phyloP scores from a whole-genome alignment of 1,140 invertebrate species.

The Micrasema minimum region DNA sequence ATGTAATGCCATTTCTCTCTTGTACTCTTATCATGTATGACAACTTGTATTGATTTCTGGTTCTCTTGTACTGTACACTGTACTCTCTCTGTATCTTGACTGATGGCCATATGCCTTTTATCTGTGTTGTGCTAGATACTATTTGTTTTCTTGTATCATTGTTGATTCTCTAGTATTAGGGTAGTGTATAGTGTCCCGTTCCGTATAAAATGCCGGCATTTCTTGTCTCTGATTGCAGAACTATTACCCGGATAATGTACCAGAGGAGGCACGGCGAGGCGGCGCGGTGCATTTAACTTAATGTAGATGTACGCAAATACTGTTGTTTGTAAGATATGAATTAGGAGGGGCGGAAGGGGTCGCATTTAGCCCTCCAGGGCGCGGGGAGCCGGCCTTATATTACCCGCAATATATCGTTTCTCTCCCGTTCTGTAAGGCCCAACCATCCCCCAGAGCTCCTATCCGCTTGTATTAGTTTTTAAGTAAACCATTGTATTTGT shows the following conservation, averaged over 20 bases:
- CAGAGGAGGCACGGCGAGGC: background rate
- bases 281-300: background rate
- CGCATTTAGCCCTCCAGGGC: background rate
- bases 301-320: slow-evolving; percentile 4
- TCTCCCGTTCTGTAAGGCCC: slow-evolving; percentile 18
- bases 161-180: background rate
- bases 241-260: slow-evolving; percentile 20
- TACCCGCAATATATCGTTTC: background rate
- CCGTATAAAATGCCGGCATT: slow-evolving; percentile 45
- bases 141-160: slow-evolving; percentile 36
- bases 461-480: slow-evolving; percentile 45
- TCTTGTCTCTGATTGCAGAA: slow-evolving; percentile 49
- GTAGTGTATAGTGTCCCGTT: slow-evolving; percentile 13
- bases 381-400: background rate
- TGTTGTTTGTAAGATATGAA: slow-evolving; percentile 7
- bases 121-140: slow-evolving; percentile 19
- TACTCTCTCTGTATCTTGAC: slow-evolving; percentile 21
- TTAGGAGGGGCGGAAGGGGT: no score
- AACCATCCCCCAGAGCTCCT: slow-evolving; percentile 27
- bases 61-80: slow-evolving; percentile 18
- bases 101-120: slow-evolving; percentile 31
- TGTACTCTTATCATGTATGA: background rate
- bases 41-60: slow-evolving; percentile 18
- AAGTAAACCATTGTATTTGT: slow-evolving; percentile 48
- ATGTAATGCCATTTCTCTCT: slow-evolving; percentile 29